Base-by-base conservation (phyloP, 2,797 vertebrate species). In the Chloroceryle amazona region DNA sequence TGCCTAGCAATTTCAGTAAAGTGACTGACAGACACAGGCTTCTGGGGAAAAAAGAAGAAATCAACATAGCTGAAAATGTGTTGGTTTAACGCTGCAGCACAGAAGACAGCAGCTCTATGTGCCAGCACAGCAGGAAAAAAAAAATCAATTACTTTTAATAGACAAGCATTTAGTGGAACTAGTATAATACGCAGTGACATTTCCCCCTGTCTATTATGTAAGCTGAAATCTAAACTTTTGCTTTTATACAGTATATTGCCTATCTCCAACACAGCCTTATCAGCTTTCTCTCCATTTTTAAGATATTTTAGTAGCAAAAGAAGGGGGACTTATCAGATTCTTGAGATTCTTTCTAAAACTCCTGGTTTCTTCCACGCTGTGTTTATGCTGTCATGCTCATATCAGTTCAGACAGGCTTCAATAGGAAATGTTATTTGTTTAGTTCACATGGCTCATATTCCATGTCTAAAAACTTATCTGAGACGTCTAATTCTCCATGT, bases 131-230 rank as follows among this genome's bases (percentile, higher is more conserved):
- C 70, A 81, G 63, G 68, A 82, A 88, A 37, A 88, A 88, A 68
- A 93, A 92, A 89, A 8, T 72, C 80, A 46, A 44, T 67, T 84
- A 42, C 95, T 96, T 96, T 94, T 86, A 96, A 94, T 18, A 97
- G 94, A 85, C 57, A 68, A 86, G 57, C 13, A 9, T 95, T 97
- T 94, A 96, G 78, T 86, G 57, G 81, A 97, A 96, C 47, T 74
- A 62, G 23, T 90, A 52, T 79, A 91, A 93, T 89, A 81, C 81
- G 83, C 66, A 85, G 54, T 93, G 86, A 88, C 83, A 87, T 92
- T 94, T 97, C 51, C 91, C 57, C 76, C 65, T 81, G 68, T 54
- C 67, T 95, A 46, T 95, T 88, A 90, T 39, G 42, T 88, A 97
- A 97, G 82, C 26, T 11, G 17, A 94, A 96, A 86, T 51, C 81